Base-by-base conservation (phyloP, 2,797 vertebrate species). In the Megaceryle alcyon region DNA sequence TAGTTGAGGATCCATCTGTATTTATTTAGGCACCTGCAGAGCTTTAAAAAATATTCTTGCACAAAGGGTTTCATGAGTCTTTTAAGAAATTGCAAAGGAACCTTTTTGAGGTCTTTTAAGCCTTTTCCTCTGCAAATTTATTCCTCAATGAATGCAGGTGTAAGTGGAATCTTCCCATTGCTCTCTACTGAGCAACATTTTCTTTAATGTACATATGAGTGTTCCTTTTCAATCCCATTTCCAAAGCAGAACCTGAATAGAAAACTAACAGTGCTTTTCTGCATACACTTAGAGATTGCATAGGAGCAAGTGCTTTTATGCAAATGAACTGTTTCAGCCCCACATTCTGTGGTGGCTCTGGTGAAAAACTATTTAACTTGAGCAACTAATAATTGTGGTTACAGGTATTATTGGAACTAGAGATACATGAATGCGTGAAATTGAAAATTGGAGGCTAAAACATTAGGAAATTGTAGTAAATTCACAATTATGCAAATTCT, bases 231-330 rank as follows among this genome's bases (percentile, higher is more conserved):
- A 89, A 77, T 68, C 22, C 17, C 9, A 14, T 85, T 89, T 68
- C 26, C 37, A 46, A 61, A 51, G 71, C 20, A 43, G 8, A 37
- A 73, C 71, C 25, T 61, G 44, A 59, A 12, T 25, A 82, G 31
- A 53, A 35, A 35, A 66, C 73, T 25, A 20, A 3, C 21, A 25
- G 7, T 56, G 7, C 44, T 70, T 63, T 82, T 70, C 28, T 73
- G 0, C 2, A 0, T 64, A 1, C 25, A 21, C 26, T 29, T 70
- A 39, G 56, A 60, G 63, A 64, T 82, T 39, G 12, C 15, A 7
- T 2, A 4, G 64, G 56, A 78, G 26, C 44, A 59, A 59, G 46
- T 76, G 63, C n/a, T 88, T 26, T 71, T 66, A 15, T n/a, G 49
- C 23, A 33, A 14, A 17, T 26, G 1, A 20, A 9, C 35, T 64